phyloP scores from a whole-genome alignment of 2,797 vertebrate species.

The Spinus olivaceus region DNA sequence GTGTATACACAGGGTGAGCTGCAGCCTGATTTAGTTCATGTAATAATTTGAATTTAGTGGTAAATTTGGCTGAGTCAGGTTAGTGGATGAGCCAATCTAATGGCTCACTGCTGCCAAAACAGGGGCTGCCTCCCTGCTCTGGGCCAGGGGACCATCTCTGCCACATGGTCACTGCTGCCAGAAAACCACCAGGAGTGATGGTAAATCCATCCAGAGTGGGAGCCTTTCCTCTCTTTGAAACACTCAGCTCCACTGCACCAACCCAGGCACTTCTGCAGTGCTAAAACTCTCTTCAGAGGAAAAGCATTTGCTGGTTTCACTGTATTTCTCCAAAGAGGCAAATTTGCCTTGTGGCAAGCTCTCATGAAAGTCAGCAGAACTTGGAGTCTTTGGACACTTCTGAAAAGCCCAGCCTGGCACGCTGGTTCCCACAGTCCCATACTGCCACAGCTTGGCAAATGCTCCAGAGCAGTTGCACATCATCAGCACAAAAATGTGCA shows the following conservation, averaged over 20 bases:
- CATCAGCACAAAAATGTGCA: background rate
- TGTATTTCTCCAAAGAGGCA: background rate
- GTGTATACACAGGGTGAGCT: accelerated
- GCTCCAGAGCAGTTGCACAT: background rate
- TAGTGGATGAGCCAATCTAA: background rate
- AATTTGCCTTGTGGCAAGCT: background rate
- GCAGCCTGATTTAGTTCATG: background rate
- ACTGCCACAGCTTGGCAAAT: background rate
- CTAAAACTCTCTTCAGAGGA: background rate
- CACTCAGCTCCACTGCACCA: background rate
- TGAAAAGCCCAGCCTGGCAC: background rate
- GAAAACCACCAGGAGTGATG: background rate
- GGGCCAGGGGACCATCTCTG: background rate
- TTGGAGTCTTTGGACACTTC: background rate
- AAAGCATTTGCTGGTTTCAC: background rate
- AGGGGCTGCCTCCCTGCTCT: background rate
- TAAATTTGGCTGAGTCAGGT: background rate
- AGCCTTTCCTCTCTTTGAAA: background rate
- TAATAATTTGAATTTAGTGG: background rate
- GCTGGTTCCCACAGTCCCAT: background rate
- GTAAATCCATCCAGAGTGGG: background rate
- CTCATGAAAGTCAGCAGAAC: constrained; percentile 1
- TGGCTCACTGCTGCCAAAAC: background rate
- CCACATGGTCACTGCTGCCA: background rate
- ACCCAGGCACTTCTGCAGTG: background rate